Evolutionary conservation across 2,113 vertebrate genomes (phyloP).

Genomic region (Thalassoma bifasciatum): DNA sequence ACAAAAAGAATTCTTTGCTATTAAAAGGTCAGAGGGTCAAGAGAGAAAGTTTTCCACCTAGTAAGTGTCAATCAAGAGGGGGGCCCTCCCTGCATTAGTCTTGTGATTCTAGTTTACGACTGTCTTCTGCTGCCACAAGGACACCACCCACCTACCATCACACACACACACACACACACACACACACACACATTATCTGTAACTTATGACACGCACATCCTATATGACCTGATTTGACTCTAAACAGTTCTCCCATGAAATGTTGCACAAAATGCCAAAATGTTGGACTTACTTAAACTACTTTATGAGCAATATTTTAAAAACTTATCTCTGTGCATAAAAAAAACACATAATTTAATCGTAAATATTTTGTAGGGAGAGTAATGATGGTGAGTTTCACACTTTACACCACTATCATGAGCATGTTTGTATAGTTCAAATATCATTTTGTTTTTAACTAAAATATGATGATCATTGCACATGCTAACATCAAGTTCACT

Average conservation of each 20-base stretch:
- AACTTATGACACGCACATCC: slow-evolving; percentile 39
- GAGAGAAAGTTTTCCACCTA: slow-evolving; percentile 48
- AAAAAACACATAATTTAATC: not conserved
- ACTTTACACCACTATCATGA: not conserved
- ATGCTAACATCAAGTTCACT: too few species aligned
- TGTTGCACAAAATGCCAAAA: too few species aligned
- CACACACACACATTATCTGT: slow-evolving; percentile 27
- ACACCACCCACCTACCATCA: not conserved
- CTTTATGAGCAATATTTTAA: too few species aligned
- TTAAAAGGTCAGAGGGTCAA: slow-evolving; percentile 43
- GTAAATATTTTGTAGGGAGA: not conserved
- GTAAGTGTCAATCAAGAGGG: slow-evolving; percentile 52
- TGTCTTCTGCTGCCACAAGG: not conserved
- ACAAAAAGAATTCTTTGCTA: slow-evolving; percentile 29
- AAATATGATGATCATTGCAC: too few species aligned
- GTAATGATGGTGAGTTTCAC: not conserved
- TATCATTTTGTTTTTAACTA: not conserved
- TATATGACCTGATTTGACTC: not conserved
- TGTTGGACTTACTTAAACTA: not conserved
- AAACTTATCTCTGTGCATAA: too few species aligned
- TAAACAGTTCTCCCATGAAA: not conserved
- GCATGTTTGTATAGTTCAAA: not conserved
- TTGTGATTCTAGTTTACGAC: slow-evolving; percentile 37
- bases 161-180: too few species aligned
- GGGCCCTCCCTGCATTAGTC: not conserved